A percentile compares a stretch with the other conserved stretches of the same genome.
Evolutionary conservation across 2,113 vertebrate species (phyloP).

Genomic region (Meriones unguiculatus): DNA sequence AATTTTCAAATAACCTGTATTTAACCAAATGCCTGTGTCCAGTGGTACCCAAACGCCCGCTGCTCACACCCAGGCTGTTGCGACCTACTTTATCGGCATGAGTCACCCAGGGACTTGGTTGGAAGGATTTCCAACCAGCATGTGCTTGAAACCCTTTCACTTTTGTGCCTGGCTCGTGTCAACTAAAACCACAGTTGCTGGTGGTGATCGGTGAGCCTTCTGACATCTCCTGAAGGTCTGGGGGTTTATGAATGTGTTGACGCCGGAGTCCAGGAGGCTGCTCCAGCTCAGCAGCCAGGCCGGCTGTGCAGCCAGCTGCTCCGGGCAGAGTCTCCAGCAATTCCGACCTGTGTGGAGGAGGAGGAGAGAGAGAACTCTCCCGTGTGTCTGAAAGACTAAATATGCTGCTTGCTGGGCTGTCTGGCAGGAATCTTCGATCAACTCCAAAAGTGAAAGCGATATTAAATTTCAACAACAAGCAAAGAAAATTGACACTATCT

Average conservation of each 20-base stretch:
- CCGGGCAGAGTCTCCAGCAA: background rate
- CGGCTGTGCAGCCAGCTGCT: background rate
- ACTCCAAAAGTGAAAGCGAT: slow-evolving; percentile 63
- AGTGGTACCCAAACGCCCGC: background rate
- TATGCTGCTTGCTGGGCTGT: slow-evolving; percentile 8
- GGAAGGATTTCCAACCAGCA: background rate
- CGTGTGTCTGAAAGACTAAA: background rate
- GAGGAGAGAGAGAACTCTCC: background rate
- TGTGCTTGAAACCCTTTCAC: background rate
- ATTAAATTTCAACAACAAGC: slow-evolving; percentile 56
- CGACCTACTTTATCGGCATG: background rate
- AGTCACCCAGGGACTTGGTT: slow-evolving; percentile 35
- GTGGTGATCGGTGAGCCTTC: background rate
- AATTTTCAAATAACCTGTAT: background rate
- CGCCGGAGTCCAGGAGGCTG: background rate
- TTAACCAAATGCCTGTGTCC: background rate
- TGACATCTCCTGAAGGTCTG: background rate
- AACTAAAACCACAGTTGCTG: background rate
- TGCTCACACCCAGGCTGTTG: background rate
- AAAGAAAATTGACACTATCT: slow-evolving; percentile 41
- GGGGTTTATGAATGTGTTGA: background rate
- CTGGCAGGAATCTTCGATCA: slow-evolving; percentile 57
- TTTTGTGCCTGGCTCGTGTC: background rate
- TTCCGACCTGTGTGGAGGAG: background rate
- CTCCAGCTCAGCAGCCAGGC: background rate